Base-by-base conservation (phyloP, 2,888 invertebrate genomes). In the Parelbella ahira region DNA sequence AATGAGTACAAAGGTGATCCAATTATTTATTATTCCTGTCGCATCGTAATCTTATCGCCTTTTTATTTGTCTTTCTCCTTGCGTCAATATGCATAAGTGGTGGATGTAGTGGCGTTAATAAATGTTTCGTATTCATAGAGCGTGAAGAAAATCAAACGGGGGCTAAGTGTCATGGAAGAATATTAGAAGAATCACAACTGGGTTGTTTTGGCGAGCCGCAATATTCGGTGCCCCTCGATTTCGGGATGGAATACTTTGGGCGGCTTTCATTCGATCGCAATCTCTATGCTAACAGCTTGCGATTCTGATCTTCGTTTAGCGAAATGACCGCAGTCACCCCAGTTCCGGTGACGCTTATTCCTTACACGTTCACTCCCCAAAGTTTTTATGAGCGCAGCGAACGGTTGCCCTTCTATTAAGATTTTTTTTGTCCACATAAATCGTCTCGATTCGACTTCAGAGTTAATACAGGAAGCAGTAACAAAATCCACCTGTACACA, bases 291-390 rank as follows among this genome's bases (percentile, higher is more conserved):
- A 87, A 86, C 82, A 83, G 86, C 82, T 77, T 79, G 79, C 83
- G 87, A 87, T 87, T 87, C 82, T 80, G 86, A 87, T 87, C 87
- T 87, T 86, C 87, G 86, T 86, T 87, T 87, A 86, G 83, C 86
- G 81, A 65, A 87, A 87, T 87, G 87, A 87, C 87, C 87, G 82
- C 87, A 83, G 83, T 70, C 83, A 77, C 84, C 80, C 76, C 75
- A 62, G 66, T 67, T 68, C 68, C 73, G 63, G 77, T 76, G 79
- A 81, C 79, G 82, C 70, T 82, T 83, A 86, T 83, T 84, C 84
- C 79, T 76, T 76, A 83, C 86, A 86, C 86, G 84, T 86, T 79
- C 74, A 71, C 73, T 74, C 76, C 74, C 70, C 68, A 74, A 77
- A 81, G 75, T 81, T 84, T 84, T 86, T 84, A 84, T 82, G 71